A percentile compares a stretch with the other conserved stretches of the same genome.
Evolutionary conservation across 2,888 invertebrate genomes (phyloP).

Genomic region (Tiphia femorata): DNA sequence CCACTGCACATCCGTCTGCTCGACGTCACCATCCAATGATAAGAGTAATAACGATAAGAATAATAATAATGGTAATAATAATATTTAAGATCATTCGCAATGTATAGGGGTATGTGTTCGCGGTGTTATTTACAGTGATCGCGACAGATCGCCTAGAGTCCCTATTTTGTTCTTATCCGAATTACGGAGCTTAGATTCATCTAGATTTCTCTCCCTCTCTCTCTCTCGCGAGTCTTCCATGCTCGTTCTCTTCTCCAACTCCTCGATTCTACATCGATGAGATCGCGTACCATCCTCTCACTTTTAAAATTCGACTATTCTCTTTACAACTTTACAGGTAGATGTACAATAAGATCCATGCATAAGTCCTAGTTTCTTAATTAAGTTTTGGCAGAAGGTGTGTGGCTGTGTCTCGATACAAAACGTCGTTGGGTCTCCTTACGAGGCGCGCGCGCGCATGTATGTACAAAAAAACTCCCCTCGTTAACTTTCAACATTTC

Average conservation of each 20-base stretch:
- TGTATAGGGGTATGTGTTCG: too few relatives aligned
- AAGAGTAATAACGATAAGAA: too few relatives aligned
- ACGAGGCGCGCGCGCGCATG: too few relatives aligned
- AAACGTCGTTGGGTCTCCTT: conserved; percentile 53
- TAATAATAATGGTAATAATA: too few relatives aligned
- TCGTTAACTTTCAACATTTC: conserved; percentile 56
- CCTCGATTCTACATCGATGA: background rate
- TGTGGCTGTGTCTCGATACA: conserved; percentile 57
- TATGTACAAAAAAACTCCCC: conserved; percentile 53
- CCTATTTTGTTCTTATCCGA: too few relatives aligned
- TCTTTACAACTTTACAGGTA: conserved; percentile 62
- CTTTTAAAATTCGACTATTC: conserved; percentile 29
- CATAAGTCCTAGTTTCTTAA: conserved; percentile 33
- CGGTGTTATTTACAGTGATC: too few relatives aligned
- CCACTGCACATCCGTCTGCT: background rate
- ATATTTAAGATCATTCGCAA: too few relatives aligned
- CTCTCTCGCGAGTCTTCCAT: background rate
- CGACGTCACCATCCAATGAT: too few relatives aligned
- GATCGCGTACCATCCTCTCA: too few relatives aligned
- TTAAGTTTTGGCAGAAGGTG: conserved; percentile 65
- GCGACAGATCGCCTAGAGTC: too few relatives aligned
- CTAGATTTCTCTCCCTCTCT: background rate
- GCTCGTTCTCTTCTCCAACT: background rate
- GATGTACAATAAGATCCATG: conserved; percentile 61
- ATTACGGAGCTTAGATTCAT: too few relatives aligned